phyloP scores from a whole-genome alignment of 1,140 invertebrate genomes.

The Contarinia nasturtii region DNA sequence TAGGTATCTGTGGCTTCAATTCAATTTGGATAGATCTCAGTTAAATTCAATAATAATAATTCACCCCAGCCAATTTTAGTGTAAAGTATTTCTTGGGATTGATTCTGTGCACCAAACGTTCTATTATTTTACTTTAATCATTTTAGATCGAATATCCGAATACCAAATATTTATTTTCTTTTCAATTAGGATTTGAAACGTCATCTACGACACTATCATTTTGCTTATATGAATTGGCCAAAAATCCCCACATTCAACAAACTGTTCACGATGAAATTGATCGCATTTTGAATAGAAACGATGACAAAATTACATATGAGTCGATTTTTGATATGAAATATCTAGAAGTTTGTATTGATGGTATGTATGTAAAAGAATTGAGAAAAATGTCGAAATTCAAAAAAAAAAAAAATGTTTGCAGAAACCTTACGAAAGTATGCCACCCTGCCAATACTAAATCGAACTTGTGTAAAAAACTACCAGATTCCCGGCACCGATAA shows the following conservation, averaged over 20 bases:
- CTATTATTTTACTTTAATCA: neutral
- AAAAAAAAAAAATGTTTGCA: slow-evolving; percentile 3
- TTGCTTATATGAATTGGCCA: slow-evolving; percentile 33
- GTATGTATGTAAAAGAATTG: slow-evolving; percentile 10
- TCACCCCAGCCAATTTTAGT: too few relatives aligned
- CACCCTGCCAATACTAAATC: slow-evolving; percentile 27
- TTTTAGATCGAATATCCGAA: neutral
- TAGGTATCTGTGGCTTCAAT: too few relatives aligned
- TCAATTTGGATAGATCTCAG: too few relatives aligned
- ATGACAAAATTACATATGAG: slow-evolving; percentile 22
- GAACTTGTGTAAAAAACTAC: slow-evolving; percentile 28
- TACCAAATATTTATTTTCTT: slow-evolving; percentile 19
- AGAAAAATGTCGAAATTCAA: too few relatives aligned
- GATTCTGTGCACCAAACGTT: too few relatives aligned
- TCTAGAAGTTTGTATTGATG: slow-evolving; percentile 30
- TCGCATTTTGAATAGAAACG: slow-evolving; percentile 16
- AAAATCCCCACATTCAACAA: slow-evolving; percentile 36
- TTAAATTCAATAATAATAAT: too few relatives aligned
- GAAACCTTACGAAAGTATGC: slow-evolving; percentile 39
- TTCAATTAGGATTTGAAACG: slow-evolving; percentile 28
- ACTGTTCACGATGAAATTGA: slow-evolving; percentile 34
- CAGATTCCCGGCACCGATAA: slow-evolving; percentile 26
- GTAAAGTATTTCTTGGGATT: too few relatives aligned
- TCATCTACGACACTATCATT: slow-evolving; percentile 33
- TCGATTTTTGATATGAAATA: slow-evolving; percentile 27